Conservation (phyloP, 2,797 vertebrate genomes). For the Lophotriccus pileatus region DNA sequence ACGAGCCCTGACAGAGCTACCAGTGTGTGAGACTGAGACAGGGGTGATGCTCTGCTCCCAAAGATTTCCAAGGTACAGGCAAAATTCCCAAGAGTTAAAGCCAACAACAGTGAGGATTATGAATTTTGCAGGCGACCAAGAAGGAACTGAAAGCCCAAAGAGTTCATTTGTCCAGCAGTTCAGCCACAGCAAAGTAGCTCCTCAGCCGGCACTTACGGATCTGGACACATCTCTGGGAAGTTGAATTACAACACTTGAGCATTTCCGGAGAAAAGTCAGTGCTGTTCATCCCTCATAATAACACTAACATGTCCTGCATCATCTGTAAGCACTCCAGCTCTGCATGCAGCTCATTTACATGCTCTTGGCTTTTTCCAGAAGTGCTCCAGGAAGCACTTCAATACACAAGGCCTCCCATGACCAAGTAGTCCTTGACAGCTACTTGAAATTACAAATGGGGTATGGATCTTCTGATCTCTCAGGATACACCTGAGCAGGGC, state of each 20-base stretch:
- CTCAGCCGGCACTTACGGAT: neutral
- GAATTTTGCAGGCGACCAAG: neutral
- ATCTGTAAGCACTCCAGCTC: constrained; percentile 16
- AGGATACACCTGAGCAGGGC: neutral
- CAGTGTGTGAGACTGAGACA: neutral
- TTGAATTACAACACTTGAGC: constrained; percentile 13
- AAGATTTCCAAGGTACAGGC: neutral
- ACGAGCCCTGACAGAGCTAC: neutral
- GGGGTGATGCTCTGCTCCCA: neutral
- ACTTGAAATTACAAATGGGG: neutral
- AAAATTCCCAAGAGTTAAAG: neutral
- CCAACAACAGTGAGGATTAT: neutral
- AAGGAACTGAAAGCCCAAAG: neutral
- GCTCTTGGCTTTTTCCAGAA: neutral
- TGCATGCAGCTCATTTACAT: neutral
- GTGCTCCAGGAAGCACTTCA: constrained; percentile 2
- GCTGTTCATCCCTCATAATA: constrained; percentile 25
- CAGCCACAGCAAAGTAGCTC: neutral
- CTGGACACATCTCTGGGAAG: neutral
- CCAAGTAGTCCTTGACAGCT: neutral
- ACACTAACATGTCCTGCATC: neutral
- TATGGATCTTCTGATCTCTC: neutral
- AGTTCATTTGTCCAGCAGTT: neutral
- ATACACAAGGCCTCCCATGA: neutral
- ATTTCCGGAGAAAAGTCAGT: neutral